Evolutionary conservation across 2,113 vertebrate species (phyloP).

Genomic region (Fulmarus glacialis): DNA sequence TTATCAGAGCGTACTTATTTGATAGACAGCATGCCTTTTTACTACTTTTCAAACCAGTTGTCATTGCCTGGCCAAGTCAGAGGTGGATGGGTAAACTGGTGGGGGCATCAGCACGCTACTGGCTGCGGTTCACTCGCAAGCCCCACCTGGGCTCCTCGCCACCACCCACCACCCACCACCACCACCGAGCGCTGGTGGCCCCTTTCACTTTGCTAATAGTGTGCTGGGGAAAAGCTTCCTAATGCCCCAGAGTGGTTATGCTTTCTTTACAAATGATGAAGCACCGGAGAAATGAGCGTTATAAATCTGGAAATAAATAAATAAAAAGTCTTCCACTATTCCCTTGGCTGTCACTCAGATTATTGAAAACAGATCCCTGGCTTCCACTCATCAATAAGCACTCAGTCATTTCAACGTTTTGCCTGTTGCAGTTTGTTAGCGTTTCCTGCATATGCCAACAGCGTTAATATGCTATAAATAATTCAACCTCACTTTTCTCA

Average conservation of each 20-base stretch:
- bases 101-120: accelerated
- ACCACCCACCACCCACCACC: not conserved
- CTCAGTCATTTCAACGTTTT: not conserved
- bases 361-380: slow-evolving; percentile 41
- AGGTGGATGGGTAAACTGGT: not conserved
- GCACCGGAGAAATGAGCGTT: not conserved
- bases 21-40: not conserved
- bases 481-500: not conserved
- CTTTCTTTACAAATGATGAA: not conserved
- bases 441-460: not conserved
- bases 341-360: slow-evolving; percentile 6
- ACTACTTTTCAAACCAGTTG: not conserved
- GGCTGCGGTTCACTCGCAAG: not conserved
- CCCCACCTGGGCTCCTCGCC: not conserved
- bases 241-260: not conserved
- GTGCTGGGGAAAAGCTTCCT: not conserved
- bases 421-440: not conserved
- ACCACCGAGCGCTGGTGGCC: not conserved
- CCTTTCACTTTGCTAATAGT: not conserved
- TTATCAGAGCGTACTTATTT: not conserved
- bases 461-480: not conserved
- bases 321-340: not conserved
- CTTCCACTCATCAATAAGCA: slow-evolving; percentile 2
- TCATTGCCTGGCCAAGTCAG: not conserved
- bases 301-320: slow-evolving; percentile 19